Evolutionary conservation across 2,797 vertebrate genomes (phyloP).

Genomic region (Poecilia velifera): DNA sequence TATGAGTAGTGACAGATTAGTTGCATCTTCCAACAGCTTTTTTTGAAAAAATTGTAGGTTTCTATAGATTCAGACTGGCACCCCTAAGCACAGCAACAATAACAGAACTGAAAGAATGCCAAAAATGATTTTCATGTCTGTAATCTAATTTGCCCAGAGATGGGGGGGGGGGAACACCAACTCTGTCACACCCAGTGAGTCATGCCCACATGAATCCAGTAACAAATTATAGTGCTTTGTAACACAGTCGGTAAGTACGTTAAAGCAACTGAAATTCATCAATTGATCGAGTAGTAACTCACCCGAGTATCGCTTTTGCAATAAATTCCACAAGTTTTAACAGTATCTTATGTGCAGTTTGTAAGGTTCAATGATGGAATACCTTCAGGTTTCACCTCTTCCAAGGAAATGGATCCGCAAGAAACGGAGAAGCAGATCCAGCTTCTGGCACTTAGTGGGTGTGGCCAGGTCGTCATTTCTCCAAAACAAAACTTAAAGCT

Average conservation of each 20-base stretch:
- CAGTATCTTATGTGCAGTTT: background rate
- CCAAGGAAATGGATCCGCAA: background rate
- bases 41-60: background rate
- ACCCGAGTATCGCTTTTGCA: slow-evolving; percentile 6
- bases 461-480: slow-evolving; percentile 20
- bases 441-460: slow-evolving; percentile 15
- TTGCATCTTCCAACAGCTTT: background rate
- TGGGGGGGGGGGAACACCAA: background rate
- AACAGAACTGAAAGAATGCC: background rate
- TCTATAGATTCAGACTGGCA: background rate
- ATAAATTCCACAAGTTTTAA: background rate
- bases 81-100: background rate
- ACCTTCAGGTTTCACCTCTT: background rate
- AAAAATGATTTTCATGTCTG: background rate
- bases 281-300: slow-evolving; percentile 1
- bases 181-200: slow-evolving; percentile 44
- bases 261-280: background rate
- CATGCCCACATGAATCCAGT: slow-evolving; percentile 32
- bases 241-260: background rate
- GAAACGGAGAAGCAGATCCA: background rate
- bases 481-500: slow-evolving; percentile 55
- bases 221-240: background rate
- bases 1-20: background rate
- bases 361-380: rapidly evolving
- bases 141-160: slow-evolving; percentile 14